A percentile compares a stretch with the other conserved stretches of the same genome.
Evolutionary conservation across 1,140 invertebrate genomes (phyloP).

Genomic region (Drosophila mauritiana): DNA sequence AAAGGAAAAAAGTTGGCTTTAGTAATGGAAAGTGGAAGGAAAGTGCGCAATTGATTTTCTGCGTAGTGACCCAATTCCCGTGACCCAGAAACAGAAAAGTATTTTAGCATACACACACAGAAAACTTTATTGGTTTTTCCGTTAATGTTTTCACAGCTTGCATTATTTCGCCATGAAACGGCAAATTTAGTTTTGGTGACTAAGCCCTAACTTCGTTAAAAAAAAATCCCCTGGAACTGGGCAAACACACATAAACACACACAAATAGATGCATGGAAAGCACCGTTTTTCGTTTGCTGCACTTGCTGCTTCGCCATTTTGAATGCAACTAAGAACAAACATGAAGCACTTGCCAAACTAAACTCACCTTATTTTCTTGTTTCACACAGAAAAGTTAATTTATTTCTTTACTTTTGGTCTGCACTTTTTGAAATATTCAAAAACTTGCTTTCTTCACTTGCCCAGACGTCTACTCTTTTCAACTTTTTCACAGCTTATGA

Average conservation of each 20-base stretch:
- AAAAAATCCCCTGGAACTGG: conserved; percentile 5
- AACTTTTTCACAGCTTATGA: conserved; percentile 36
- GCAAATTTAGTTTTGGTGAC: conserved; percentile 14
- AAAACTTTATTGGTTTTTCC: not conserved
- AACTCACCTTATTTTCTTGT: conserved; percentile 38
- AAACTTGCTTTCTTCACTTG: conserved; percentile 32
- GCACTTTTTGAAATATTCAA: conserved; percentile 48
- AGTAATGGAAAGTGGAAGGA: not conserved
- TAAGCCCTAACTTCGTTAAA: conserved; percentile 14
- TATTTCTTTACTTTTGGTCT: not conserved
- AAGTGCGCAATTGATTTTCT: conserved; percentile 44
- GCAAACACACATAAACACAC: conserved; percentile 12
- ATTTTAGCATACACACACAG: conserved; percentile 21
- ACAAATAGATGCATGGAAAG: not conserved
- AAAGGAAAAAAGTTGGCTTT: not conserved
- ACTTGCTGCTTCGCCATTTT: conserved; percentile 46
- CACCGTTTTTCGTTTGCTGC: conserved; percentile 27
- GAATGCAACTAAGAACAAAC: not conserved
- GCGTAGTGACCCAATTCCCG: conserved; percentile 44
- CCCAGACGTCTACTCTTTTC: conserved; percentile 9
- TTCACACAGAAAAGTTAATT: conserved; percentile 10
- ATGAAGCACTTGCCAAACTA: not conserved
- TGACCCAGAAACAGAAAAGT: conserved; percentile 29
- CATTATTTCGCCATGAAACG: conserved; percentile 14
- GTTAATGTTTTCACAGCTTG: conserved; percentile 21